These are phyloP conservation scores for Agapornis roseicollis DNA, from an alignment of 2,113 vertebrate species.

Conservation along the genomic window DNA sequence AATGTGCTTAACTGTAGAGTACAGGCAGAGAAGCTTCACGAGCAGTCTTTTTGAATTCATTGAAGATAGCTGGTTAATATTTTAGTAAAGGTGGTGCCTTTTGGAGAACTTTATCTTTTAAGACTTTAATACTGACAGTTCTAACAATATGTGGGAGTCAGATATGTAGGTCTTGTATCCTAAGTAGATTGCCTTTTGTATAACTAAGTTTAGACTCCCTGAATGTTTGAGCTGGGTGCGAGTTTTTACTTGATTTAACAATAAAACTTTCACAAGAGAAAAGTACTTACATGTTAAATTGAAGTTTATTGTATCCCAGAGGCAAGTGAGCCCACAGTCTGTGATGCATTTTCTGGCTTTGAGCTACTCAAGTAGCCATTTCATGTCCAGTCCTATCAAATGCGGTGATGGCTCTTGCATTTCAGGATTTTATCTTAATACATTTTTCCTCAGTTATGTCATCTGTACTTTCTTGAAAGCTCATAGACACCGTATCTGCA, in stretches of 20 bases:
- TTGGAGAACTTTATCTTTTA: background rate
- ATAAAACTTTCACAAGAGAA: background rate
- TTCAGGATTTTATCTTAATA: background rate
- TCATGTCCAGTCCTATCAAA: background rate
- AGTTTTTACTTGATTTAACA: background rate
- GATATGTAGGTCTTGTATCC: background rate
- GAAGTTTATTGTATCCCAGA: background rate
- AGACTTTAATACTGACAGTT: background rate
- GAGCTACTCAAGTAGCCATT: background rate
- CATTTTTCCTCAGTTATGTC: background rate
- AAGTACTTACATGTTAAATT: background rate
- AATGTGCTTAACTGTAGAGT: background rate
- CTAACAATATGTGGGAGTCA: background rate
- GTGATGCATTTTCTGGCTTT: background rate
- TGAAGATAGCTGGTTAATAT: background rate
- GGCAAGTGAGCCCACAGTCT: background rate
- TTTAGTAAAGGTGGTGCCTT: background rate
- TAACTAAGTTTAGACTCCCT: background rate
- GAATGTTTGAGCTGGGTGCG: background rate
- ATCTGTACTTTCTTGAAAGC: background rate
- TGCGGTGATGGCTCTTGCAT: background rate
- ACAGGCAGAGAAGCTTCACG: background rate
- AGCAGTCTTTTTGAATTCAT: background rate
- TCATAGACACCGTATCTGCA: background rate
- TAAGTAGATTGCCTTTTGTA: background rate